Evolutionary conservation across 2,888 invertebrate species (phyloP), one percentile per base, ranked within the genome.

Genomic region (Serrognathus titanus): DNA sequence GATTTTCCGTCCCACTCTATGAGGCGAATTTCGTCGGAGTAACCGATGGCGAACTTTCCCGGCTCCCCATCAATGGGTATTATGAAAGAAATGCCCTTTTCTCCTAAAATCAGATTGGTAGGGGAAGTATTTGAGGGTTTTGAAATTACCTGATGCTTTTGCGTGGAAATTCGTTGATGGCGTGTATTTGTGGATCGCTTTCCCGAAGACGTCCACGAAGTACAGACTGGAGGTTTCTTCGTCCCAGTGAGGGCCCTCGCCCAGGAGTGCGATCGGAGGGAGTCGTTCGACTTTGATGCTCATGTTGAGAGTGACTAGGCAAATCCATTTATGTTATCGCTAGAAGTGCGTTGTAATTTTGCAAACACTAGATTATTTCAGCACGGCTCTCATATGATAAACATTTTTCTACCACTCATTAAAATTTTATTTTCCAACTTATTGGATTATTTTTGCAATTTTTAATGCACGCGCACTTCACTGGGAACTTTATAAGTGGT

Each of bases 201-300:
- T 67, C 66, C 79, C 80, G 68, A 79, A 79, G 61, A 86, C 82
- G 72, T 86, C 86, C 63, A 86, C 85, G 71, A 81, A 86, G 75
- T 83, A 86, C 8, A 87, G 77, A 37, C 79, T 81, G 68, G 84
- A 81, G 39, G 79, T 78, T 24, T 71, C 71, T 40, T 79, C 74
- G 71, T 84, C 83, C 87, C 87, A 88, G 71, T 86, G 86, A 0
- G 87, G 87, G 16, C 86, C 86, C 73, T 88, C 87, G 60, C 87
- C 87, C 50, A 86, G 9, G 8, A 52, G 43, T 31, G 53, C 38
- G 38, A 49, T 46, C 12, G 49, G 46, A 1, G 53, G 31, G 13
- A 57, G 38, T 24, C 52, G 47, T 40, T 53, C 57, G 13, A 57
- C 47, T 46, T 50, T 41, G 43, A 7, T 24, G 38, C 53, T 31